Conservation (phyloP, 1,140 invertebrate species). For the Trichogramma pretiosum region DNA sequence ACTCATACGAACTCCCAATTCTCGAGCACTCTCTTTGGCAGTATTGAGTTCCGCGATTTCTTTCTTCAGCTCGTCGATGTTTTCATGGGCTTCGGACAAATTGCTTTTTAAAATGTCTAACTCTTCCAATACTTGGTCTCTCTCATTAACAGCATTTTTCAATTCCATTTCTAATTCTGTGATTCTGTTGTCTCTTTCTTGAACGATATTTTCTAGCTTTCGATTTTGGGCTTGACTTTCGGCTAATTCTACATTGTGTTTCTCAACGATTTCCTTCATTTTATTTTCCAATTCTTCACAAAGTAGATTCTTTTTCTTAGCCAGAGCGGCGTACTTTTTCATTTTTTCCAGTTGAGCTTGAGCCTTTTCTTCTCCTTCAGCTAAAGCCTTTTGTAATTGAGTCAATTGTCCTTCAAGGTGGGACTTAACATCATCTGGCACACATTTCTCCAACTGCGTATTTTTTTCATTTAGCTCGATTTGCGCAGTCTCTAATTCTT, state of each 20-base stretch:
- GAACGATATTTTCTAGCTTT: conserved; percentile 27
- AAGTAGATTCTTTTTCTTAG: conserved; percentile 60
- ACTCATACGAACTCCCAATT: conserved; percentile 38
- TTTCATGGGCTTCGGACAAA: conserved; percentile 16
- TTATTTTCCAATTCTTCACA: conserved; percentile 56
- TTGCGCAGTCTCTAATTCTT: conserved; percentile 27
- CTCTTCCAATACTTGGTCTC: conserved; percentile 11
- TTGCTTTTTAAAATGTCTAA: conserved; percentile 21
- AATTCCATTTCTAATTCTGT: conserved; percentile 25
- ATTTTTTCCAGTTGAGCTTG: conserved; percentile 55
- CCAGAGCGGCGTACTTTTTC: conserved; percentile 64
- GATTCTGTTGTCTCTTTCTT: conserved; percentile 33
- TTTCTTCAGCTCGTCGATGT: conserved; percentile 29
- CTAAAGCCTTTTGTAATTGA: conserved; percentile 30
- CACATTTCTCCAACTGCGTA: conserved; percentile 16
- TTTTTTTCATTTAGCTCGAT: conserved; percentile 27
- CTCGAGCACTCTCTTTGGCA: conserved; percentile 34
- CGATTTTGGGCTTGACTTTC: conserved; percentile 33
- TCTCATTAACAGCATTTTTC: conserved; percentile 12
- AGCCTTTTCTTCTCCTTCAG: conserved; percentile 24
- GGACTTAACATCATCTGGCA: conserved; percentile 25
- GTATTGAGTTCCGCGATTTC: conserved; percentile 26
- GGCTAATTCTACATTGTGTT: conserved; percentile 30
- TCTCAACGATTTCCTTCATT: conserved; percentile 29
- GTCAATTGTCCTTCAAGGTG: conserved; percentile 25